Evolutionary conservation across 2,888 invertebrate genomes (phyloP).

Genomic region (Athetis lepigone): DNA sequence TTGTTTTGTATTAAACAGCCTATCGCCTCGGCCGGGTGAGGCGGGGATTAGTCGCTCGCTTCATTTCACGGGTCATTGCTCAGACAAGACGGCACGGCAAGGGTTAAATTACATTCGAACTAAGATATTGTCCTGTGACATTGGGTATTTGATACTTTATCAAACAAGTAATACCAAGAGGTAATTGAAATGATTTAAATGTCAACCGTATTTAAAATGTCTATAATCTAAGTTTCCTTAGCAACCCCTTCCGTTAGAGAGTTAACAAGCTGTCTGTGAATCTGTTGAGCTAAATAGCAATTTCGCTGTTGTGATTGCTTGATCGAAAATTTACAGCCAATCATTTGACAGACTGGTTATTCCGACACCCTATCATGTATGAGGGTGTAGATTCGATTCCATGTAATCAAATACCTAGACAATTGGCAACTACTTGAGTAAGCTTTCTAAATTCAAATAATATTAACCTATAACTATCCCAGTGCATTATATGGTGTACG

Average conservation of each 20-base stretch:
- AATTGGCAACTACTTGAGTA: background rate
- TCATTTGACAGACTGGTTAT: too few species aligned
- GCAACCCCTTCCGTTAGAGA: background rate
- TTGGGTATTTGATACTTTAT: conserved; percentile 9
- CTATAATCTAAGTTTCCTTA: background rate
- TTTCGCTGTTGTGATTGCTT: background rate
- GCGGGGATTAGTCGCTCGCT: conserved; percentile 79
- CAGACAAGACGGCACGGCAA: conserved; percentile 66
- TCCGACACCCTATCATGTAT: too few species aligned
- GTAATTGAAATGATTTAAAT: background rate
- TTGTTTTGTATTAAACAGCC: conserved; percentile 77
- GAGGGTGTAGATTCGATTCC: too few species aligned
- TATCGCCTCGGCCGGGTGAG: conserved; percentile 71
- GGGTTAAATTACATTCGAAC: conserved; percentile 61
- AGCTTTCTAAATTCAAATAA: background rate
- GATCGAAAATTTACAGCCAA: background rate
- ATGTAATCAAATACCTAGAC: background rate
- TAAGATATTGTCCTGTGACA: conserved; percentile 25
- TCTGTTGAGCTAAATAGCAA: background rate
- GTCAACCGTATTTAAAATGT: background rate
- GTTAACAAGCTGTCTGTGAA: background rate
- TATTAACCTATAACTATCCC: too few species aligned
- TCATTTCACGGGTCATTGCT: conserved; percentile 77
- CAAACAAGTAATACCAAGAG: background rate
- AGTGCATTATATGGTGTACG: too few species aligned